Conservation (phyloP, 2,888 invertebrate genomes). For the Eugnorisma glareosa region DNA sequence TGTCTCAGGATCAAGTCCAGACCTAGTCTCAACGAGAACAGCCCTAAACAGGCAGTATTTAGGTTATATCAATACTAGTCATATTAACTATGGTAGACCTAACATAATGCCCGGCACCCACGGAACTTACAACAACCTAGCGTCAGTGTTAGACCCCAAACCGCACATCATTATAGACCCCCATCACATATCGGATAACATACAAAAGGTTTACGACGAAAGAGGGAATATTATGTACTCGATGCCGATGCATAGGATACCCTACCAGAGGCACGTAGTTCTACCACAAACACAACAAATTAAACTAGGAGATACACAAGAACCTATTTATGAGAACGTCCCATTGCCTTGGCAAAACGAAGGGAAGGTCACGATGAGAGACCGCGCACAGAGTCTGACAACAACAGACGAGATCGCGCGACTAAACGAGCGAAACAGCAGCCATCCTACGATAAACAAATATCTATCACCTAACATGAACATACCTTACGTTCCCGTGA, state of each 20-base stretch:
- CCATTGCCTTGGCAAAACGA: constrained; percentile 92
- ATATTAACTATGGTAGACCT: constrained; percentile 79
- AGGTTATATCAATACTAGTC: constrained; percentile 82
- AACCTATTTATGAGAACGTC: constrained; percentile 96
- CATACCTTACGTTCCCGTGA: constrained; percentile 68
- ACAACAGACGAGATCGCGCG: constrained; percentile 92
- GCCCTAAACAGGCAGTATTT: constrained; percentile 89
- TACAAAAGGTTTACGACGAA: constrained; percentile 92
- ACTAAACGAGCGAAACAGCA: constrained; percentile 84
- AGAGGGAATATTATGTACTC: constrained; percentile 92
- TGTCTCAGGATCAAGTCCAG: constrained; percentile 94
- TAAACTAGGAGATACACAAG: constrained; percentile 87
- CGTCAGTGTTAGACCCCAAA: constrained; percentile 90
- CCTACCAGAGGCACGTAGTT: constrained; percentile 87
- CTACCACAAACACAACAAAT: constrained; percentile 87
- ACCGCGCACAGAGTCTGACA: constrained; percentile 93
- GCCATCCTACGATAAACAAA: constrained; percentile 80
- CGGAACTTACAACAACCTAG: constrained; percentile 94
- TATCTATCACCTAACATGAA: constrained; percentile 71
- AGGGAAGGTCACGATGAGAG: constrained; percentile 77
- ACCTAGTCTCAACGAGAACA: constrained; percentile 93
- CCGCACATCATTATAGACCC: constrained; percentile 90
- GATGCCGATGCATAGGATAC: constrained; percentile 89
- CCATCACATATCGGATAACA: constrained; percentile 90
- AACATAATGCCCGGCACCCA: constrained; percentile 89